Conservation (phyloP, 2,888 invertebrate species). For the Trissoscelio sp. region DNA sequence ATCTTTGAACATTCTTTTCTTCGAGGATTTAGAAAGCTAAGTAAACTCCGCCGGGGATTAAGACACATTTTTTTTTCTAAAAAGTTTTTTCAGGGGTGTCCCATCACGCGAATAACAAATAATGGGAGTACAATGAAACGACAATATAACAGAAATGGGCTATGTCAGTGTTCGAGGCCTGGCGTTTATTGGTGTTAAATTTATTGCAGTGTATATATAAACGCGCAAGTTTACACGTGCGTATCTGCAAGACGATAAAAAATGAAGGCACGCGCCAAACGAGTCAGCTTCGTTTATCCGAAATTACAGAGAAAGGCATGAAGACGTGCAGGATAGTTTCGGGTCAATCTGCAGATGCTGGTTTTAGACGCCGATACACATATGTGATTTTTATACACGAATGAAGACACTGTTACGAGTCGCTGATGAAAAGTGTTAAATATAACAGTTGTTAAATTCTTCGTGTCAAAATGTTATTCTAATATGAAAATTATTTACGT, state of each 20-base stretch:
- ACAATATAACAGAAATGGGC: slow-evolving; percentile 43
- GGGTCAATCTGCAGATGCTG: slow-evolving; percentile 53
- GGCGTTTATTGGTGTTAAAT: slow-evolving; percentile 64
- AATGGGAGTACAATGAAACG: slow-evolving; percentile 29
- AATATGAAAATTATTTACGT: too few species aligned
- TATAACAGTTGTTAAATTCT: too few species aligned
- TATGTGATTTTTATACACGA: background rate
- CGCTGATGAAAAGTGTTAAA: too few species aligned
- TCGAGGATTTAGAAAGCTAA: too few species aligned
- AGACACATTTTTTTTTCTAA: too few species aligned
- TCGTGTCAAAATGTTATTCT: too few species aligned
- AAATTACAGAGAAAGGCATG: slow-evolving; percentile 58
- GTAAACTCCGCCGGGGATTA: background rate
- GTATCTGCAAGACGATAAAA: slow-evolving; percentile 56
- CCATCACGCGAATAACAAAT: background rate
- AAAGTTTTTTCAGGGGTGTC: too few species aligned
- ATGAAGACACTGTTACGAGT: too few species aligned
- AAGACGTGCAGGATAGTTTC: slow-evolving; percentile 27
- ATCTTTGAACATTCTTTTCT: too few species aligned
- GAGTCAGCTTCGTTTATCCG: slow-evolving; percentile 60
- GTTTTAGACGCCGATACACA: slow-evolving; percentile 28
- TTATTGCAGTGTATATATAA: slow-evolving; percentile 54
- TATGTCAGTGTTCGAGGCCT: slow-evolving; percentile 18
- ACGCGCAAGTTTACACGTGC: slow-evolving; percentile 47
- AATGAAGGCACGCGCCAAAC: slow-evolving; percentile 66